Evolutionary conservation across 2,888 invertebrate genomes (phyloP), one percentile per base, ranked within the genome.

Genomic region (Nymphalis polychloros): DNA sequence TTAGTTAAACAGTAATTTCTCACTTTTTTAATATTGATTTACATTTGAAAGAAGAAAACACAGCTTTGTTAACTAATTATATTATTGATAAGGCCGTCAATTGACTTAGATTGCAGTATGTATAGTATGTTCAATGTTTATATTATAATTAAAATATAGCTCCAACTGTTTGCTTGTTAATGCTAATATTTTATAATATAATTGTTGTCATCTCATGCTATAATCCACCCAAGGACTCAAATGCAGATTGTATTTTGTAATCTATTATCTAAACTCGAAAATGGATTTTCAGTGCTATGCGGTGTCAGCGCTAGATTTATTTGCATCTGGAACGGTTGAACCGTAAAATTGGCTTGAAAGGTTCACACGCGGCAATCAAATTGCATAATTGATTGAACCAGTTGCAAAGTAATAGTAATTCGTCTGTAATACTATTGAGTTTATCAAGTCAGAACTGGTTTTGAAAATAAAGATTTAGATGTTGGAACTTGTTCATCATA

Each of bases 291-390:
- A 52, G 52, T 31, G 63, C 52, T 20, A 31, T 53, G 49, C 50
- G 27, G 46, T 53, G 52, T 52, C 52, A 31, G 16, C 62, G 48
- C 23, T 7, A 53, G 53, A 63, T 53, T 63, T 48, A 60, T 60
- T 63, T 53, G 53, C 27, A 27, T 27, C 31, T 55, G 27, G 16
- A 55, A 27, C 53, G 17, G 31, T 27, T 55, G 53, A 27, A 17
- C 53, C 53, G 53, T n/a, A 55, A 55, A 55, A 55, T 55, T 55
- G 53, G 53, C 53, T 55, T 55, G 53, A 55, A 55, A 55, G 53
- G 31, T 55, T 55, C 53, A 55, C 53, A 55, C 17, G 31, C 16
- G 53, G 53, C 27, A 55, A 55, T 55, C 53, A 55, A 55, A 55
- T 31, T 55, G 53, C 27, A 27, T 55, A 27, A 55, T 55, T 55